Evolutionary conservation across 2,797 vertebrate genomes (phyloP).

Genomic region (Chiroxiphia lanceolata): DNA sequence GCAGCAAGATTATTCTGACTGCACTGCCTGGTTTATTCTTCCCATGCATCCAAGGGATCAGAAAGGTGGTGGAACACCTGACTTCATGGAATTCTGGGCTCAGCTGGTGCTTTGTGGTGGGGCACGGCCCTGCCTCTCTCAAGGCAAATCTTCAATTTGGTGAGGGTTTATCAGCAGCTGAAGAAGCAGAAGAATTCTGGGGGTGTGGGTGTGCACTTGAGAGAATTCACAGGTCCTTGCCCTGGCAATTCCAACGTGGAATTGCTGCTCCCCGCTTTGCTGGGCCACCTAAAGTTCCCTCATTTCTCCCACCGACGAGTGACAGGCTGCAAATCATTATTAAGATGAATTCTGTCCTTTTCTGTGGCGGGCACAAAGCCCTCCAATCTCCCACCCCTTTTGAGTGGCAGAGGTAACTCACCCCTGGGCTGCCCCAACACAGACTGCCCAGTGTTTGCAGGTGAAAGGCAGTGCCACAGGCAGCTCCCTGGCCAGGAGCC

Average conservation of each 20-base stretch:
- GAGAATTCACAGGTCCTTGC: not conserved
- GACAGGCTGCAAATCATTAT: too few species aligned
- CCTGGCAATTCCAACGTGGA: not conserved
- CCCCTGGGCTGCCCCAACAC: not conserved
- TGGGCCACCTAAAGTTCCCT: not conserved
- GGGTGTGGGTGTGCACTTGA: not conserved
- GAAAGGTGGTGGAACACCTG: not conserved
- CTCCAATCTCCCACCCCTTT: not conserved
- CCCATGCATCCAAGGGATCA: not conserved
- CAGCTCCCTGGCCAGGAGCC: not conserved
- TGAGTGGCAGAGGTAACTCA: rapidly evolving
- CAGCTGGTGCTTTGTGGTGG: not conserved
- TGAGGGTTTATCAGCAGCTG: not conserved
- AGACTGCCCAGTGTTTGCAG: not conserved
- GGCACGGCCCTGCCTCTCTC: not conserved
- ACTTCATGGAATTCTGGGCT: not conserved
- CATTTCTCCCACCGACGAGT: not conserved
- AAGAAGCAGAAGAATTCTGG: not conserved
- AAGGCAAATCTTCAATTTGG: not conserved
- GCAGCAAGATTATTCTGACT: not conserved
- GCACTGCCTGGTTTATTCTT: not conserved
- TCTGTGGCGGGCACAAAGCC: not conserved
- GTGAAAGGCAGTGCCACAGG: not conserved
- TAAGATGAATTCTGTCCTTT: not conserved
- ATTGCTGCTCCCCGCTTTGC: not conserved